These are phyloP conservation scores for Heliothis subflexa DNA, from an alignment of 1,140 invertebrate genomes.

Conservation along the genomic window DNA sequence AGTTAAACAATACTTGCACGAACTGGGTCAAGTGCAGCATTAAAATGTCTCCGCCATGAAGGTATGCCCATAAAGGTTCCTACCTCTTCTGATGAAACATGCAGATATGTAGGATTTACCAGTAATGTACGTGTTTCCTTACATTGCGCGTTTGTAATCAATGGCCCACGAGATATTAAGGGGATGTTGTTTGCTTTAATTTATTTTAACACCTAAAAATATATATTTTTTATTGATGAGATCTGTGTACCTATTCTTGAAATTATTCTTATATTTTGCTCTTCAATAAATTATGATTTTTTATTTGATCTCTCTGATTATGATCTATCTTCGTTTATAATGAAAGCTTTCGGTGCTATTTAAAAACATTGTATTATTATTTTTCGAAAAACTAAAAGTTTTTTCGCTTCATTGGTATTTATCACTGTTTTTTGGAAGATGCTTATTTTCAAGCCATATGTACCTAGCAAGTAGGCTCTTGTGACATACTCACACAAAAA, in stretches of 20 bases:
- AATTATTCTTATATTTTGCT: too few species aligned
- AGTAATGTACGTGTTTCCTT: slow-evolving; percentile 17
- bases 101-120: slow-evolving; percentile 23
- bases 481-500: background rate
- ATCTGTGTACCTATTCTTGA: too few species aligned
- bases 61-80: slow-evolving; percentile 6
- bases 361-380: too few species aligned
- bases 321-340: too few species aligned
- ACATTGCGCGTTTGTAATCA: slow-evolving; percentile 31
- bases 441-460: too few species aligned
- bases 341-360: too few species aligned
- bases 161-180: slow-evolving; percentile 19
- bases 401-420: too few species aligned
- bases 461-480: background rate
- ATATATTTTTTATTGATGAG: too few species aligned
- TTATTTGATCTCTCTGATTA: too few species aligned
- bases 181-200: slow-evolving; percentile 1
- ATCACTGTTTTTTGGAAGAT: too few species aligned
- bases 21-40: slow-evolving; percentile 14
- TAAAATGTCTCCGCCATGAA: background rate
- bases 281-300: background rate
- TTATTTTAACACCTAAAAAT: too few species aligned
- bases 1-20: slow-evolving; percentile 12
- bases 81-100: slow-evolving; percentile 13
- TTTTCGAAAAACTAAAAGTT: too few species aligned